Conservation (phyloP, 2,113 vertebrate genomes). For the Brachyhypopomus gauderio region DNA sequence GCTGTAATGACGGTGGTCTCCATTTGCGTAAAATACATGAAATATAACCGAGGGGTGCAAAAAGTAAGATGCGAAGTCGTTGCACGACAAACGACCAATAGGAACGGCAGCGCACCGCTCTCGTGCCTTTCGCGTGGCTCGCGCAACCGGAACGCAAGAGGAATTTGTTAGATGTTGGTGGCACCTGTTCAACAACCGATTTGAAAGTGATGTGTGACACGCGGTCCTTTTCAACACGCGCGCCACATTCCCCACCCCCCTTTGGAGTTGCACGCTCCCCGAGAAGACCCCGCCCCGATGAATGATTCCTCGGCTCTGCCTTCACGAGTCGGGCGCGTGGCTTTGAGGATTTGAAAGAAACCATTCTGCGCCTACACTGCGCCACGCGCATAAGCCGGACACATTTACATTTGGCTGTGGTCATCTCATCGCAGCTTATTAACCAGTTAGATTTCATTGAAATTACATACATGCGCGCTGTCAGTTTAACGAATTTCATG, state of each 20-base stretch:
- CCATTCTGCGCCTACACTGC: slow-evolving; percentile 54
- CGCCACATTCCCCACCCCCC: slow-evolving; percentile 49
- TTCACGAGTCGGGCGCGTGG: slow-evolving; percentile 73
- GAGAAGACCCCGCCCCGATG: slow-evolving; percentile 55
- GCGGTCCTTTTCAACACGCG: slow-evolving; percentile 68
- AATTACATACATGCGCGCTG: too few species aligned
- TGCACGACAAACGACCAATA: neutral
- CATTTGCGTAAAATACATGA: slow-evolving; percentile 45
- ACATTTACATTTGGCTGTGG: slow-evolving; percentile 58
- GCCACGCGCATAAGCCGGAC: slow-evolving; percentile 43
- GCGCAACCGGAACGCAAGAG: slow-evolving; percentile 43
- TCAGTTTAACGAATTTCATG: neutral
- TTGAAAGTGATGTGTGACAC: slow-evolving; percentile 52
- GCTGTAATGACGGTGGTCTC: slow-evolving; percentile 50
- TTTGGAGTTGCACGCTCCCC: slow-evolving; percentile 51
- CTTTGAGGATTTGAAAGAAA: slow-evolving; percentile 57
- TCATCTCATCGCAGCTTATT: slow-evolving; percentile 32
- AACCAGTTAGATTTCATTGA: neutral
- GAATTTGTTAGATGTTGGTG: slow-evolving; percentile 29
- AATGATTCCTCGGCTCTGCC: slow-evolving; percentile 45
- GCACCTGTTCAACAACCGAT: slow-evolving; percentile 54
- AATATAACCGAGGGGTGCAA: neutral
- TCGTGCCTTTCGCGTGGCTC: slow-evolving; percentile 58
- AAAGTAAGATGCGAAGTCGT: neutral
- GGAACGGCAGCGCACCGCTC: slow-evolving; percentile 27